Percentiles rank a stretch among this genome's conserved stretches.
These are phyloP conservation scores for Glaucopsyche alexis DNA, from an alignment of 2,888 invertebrate species.

Conservation along the genomic window DNA sequence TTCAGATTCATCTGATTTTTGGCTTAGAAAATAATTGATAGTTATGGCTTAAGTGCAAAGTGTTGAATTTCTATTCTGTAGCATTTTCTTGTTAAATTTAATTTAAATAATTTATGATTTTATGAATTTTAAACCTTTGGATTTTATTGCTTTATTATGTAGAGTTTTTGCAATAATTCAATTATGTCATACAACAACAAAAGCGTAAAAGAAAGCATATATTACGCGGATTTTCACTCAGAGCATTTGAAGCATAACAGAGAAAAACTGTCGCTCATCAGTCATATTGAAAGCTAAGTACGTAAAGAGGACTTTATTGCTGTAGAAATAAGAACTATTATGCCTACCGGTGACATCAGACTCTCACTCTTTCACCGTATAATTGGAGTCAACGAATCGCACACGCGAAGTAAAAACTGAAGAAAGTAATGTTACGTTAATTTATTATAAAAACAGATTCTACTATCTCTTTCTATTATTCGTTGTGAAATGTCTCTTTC, in stretches of 20 bases:
- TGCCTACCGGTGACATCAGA: constrained; percentile 51
- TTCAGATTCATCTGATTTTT: no score
- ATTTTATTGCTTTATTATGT: background rate
- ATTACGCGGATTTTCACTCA: constrained; percentile 55
- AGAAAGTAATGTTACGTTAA: constrained; percentile 70
- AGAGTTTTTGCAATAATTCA: background rate
- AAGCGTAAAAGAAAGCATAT: constrained; percentile 43
- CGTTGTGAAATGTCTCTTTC: constrained; percentile 43
- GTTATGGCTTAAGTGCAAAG: background rate
- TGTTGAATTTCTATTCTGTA: background rate
- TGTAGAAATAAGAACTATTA: constrained; percentile 34
- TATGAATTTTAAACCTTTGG: no score
- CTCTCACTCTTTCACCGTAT: constrained; percentile 72
- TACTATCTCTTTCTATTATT: constrained; percentile 50
- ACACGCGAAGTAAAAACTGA: constrained; percentile 55
- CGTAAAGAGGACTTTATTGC: constrained; percentile 31
- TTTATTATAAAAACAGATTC: constrained; percentile 61
- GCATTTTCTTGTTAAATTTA: background rate
- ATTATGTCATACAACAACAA: background rate
- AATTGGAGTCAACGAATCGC: constrained; percentile 63
- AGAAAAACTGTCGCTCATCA: constrained; percentile 68
- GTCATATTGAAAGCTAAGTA: constrained; percentile 57
- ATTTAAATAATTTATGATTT: no score
- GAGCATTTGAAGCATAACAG: constrained; percentile 63
- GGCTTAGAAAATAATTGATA: no score